These are phyloP conservation scores for Karalla daura DNA, from an alignment of 2,797 vertebrate species.

Conservation along the genomic window DNA sequence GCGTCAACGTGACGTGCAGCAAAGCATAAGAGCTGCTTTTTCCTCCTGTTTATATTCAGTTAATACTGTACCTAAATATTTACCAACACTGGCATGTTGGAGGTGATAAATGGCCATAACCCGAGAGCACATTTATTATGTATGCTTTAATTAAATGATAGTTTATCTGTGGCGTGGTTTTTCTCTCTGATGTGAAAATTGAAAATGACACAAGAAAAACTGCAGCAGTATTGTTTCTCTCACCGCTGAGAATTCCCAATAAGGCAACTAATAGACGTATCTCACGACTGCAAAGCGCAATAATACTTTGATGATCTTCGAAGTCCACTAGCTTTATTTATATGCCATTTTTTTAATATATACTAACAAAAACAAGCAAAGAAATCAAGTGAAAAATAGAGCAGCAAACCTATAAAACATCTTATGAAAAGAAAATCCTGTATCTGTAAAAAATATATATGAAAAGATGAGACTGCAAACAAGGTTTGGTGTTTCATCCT, in stretches of 20 bases:
- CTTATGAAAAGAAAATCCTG: background rate
- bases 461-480: constrained; percentile 27
- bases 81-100: constrained; percentile 12
- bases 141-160: constrained; percentile 58
- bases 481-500: constrained; percentile 32
- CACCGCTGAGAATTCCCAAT: background rate
- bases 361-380: background rate
- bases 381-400: background rate
- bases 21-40: background rate
- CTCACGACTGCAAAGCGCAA: background rate
- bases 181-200: constrained; percentile 45
- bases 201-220: constrained; percentile 35
- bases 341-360: background rate
- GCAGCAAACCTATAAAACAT: background rate
- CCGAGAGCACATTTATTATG: constrained; percentile 20
- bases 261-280: constrained; percentile 8
- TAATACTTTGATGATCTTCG: constrained; percentile 9
- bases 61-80: constrained; percentile 29
- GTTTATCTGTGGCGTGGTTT: constrained; percentile 36
- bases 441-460: constrained; percentile 6
- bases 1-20: constrained; percentile 1
- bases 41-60: constrained; percentile 8
- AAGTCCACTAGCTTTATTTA: constrained; percentile 10
- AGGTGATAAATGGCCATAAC: constrained; percentile 30
- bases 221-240: constrained; percentile 17